Conservation (phyloP, 2,113 vertebrate genomes). For the Lathamus discolor region DNA sequence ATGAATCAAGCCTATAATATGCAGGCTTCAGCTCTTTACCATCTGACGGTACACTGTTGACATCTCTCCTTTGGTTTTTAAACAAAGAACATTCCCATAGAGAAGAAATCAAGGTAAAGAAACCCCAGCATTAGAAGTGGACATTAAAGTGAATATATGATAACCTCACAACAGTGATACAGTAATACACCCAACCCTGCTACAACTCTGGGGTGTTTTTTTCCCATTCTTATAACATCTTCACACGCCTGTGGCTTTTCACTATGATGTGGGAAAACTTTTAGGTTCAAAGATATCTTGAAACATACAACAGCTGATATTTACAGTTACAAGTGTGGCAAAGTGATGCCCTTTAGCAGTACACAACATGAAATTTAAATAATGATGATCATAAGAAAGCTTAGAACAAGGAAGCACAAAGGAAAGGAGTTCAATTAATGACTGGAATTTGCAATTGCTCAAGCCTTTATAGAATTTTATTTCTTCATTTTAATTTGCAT, state of each 20-base stretch:
- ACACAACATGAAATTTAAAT: slow-evolving; percentile 14
- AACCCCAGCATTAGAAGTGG: not conserved
- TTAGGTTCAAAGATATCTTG: not conserved
- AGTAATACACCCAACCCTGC: not conserved
- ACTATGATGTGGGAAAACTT: not conserved
- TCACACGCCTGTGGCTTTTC: not conserved
- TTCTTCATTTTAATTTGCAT: slow-evolving; percentile 33
- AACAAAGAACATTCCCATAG: not conserved
- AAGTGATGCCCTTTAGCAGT: slow-evolving; percentile 17
- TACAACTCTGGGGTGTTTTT: not conserved
- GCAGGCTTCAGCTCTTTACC: slow-evolving; percentile 23
- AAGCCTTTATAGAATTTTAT: not conserved
- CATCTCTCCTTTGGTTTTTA: not conserved
- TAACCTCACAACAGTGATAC: not conserved
- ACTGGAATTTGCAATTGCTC: slow-evolving; percentile 14
- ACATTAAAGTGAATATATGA: not conserved
- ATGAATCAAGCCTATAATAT: slow-evolving; percentile 36
- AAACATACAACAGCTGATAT: not conserved
- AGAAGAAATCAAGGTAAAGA: not conserved
- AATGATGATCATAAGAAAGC: slow-evolving; percentile 13
- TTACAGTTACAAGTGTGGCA: not conserved
- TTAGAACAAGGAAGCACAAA: slow-evolving; percentile 21
- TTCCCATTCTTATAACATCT: not conserved
- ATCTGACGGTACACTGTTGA: not conserved
- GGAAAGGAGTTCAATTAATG: not conserved